Evolutionary conservation across 2,113 vertebrate genomes (phyloP).

Genomic region (Tichodroma muraria): DNA sequence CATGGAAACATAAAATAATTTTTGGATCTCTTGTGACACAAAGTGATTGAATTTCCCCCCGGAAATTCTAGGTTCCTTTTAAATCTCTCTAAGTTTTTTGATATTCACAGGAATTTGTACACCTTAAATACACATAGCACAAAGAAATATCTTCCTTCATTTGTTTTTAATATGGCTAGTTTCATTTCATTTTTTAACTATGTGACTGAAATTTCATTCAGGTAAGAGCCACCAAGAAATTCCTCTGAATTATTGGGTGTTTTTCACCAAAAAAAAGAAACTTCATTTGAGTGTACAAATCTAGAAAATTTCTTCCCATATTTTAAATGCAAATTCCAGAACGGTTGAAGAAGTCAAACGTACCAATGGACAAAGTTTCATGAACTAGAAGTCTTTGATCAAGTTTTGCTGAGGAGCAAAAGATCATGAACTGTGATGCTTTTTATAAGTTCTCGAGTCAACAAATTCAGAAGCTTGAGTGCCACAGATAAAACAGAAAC

Average conservation of each 20-base stretch:
- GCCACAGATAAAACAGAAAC: background rate
- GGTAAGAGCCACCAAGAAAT: background rate
- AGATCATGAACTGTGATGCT: fast-evolving
- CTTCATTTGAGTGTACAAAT: background rate
- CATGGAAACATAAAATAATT: background rate
- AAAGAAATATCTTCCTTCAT: background rate
- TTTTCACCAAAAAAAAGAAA: background rate
- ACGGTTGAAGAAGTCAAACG: background rate
- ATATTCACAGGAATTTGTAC: background rate
- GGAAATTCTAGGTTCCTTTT: background rate
- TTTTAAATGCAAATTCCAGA: background rate
- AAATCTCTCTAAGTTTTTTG: background rate
- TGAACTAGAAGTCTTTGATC: background rate
- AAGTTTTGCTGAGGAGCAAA: background rate
- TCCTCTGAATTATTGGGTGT: background rate
- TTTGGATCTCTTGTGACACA: background rate
- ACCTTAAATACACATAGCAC: background rate
- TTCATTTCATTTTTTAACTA: background rate
- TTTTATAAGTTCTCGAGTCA: fast-evolving
- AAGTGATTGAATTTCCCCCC: background rate
- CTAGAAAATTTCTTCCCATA: background rate
- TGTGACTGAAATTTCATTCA: background rate
- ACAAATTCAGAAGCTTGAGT: background rate
- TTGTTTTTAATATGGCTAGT: background rate
- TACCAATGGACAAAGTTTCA: background rate